phyloP scores from a whole-genome alignment of 2,113 vertebrate species.

The Notiomystis cincta region DNA sequence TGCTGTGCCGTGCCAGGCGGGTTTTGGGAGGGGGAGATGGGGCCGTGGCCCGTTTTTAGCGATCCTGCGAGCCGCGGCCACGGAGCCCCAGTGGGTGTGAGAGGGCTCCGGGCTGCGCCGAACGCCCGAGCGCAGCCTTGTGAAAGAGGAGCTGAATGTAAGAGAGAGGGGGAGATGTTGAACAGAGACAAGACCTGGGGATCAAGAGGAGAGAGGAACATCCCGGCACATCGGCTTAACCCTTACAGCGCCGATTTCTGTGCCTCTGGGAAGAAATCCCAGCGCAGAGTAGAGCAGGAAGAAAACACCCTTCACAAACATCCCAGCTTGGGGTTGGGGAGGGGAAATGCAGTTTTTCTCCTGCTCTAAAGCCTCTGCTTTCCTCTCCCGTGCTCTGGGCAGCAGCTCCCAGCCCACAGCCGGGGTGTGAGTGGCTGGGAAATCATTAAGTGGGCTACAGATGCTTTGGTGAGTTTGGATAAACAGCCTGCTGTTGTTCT shows the following conservation, averaged over 20 bases:
- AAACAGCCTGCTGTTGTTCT: slow-evolving; percentile 46
- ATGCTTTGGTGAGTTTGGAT: not conserved
- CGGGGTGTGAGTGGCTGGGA: not conserved
- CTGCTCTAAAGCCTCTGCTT: not conserved
- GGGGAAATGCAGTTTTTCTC: not conserved
- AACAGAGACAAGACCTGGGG: slow-evolving; percentile 35
- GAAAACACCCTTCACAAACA: not conserved
- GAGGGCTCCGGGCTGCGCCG: slow-evolving; percentile 11
- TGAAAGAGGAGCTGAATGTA: slow-evolving; percentile 42
- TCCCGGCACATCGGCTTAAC: slow-evolving; percentile 18
- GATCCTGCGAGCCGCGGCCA: slow-evolving; percentile 26
- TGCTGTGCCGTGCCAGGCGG: no score
- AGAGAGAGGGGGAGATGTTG: slow-evolving; percentile 35
- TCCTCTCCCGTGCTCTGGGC: not conserved
- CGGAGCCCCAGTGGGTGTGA: not conserved
- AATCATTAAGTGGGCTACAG: not conserved
- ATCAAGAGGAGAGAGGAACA: slow-evolving; percentile 1
- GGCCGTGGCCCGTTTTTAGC: not conserved
- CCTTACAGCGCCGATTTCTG: not conserved
- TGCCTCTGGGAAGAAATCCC: not conserved
- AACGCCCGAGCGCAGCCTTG: slow-evolving; percentile 35
- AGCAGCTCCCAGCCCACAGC: not conserved
- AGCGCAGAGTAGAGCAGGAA: not conserved
- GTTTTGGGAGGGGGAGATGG: not conserved
- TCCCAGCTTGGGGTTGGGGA: not conserved